Base-by-base conservation (phyloP, 2,113 vertebrate genomes). In the Cariama cristata region DNA sequence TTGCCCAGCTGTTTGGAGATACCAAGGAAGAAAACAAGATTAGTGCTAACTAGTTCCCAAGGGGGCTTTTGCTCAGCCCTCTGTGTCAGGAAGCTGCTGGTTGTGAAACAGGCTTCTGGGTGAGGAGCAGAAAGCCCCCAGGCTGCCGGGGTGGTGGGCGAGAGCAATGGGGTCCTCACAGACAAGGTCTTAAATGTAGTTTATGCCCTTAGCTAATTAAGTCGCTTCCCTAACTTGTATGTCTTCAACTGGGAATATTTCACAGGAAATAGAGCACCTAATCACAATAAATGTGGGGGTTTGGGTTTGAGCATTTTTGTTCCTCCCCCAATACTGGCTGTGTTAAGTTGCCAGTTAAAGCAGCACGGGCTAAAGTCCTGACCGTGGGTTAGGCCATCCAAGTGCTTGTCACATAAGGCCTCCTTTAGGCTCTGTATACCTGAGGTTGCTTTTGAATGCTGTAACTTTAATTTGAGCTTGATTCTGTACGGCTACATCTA, bases 1-100 rank as follows among this genome's bases (percentile, higher is more conserved):
- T 64, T 95, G 30, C 66, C 58, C 45, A 63, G 62, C 66, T 74
- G 32, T 71, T 83, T 76, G 52, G 58, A 56, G 62, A 44, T n/a
- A 73, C 11, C 27, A 35, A 26, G 67, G 49, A 64, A 42, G 79
- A 92, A 94, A 96, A 93, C 53, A 94, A 79, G 63, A 19, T 56
- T 1, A 0, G 8, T 59, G n/a, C 66, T 96, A 93, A 94, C 66
- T 85, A 89, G 62, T 72, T 94, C 86, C 73, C 2, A 0, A 35
- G 80, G 68, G 60, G 6, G 5, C 32, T 79, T 95, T 71, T 76
- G 60, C 53, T 82, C 28, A 35, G 12, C 19, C 50, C 20, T 58
- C 26, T 45, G 49, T 6, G 11, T 58, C 11, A 28, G 55, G 71
- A 49, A 62, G 50, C 53, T 85, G 68, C 24, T 28, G 8, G 49